phyloP scores from a whole-genome alignment of 2,113 vertebrate species.

The Dicerorhinus sumatrensis region DNA sequence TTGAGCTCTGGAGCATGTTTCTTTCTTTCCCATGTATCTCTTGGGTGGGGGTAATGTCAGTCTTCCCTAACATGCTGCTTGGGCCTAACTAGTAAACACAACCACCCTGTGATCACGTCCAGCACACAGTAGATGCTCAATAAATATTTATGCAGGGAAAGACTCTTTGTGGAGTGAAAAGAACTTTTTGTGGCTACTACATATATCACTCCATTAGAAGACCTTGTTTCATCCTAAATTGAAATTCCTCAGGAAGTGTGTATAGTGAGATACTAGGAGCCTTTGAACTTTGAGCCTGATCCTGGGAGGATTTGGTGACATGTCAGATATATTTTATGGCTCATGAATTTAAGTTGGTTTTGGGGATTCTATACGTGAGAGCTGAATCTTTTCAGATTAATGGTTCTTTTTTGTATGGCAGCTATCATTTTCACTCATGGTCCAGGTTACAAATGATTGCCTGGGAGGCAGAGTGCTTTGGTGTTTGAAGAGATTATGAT shows the following conservation, averaged over 20 bases:
- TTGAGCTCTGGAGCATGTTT: not conserved
- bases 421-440: constrained; percentile 23
- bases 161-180: not conserved
- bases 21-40: not conserved
- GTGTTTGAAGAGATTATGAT: constrained; percentile 64
- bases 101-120: not conserved
- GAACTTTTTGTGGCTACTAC: not conserved
- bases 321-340: not conserved
- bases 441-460: constrained; percentile 59
- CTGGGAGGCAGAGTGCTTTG: not conserved
- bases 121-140: not conserved
- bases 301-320: not conserved
- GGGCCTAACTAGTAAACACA: not conserved
- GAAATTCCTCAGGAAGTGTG: not conserved
- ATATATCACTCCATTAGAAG: not conserved
- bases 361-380: not conserved
- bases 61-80: not conserved
- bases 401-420: constrained; percentile 55
- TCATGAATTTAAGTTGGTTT: not conserved
- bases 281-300: not conserved
- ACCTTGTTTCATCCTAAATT: not conserved
- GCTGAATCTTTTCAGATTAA: constrained; percentile 45
- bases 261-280: not conserved
- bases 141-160: not conserved
- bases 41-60: not conserved